phyloP scores from a whole-genome alignment of 2,888 invertebrate genomes.

The Cyaniris semiargus region DNA sequence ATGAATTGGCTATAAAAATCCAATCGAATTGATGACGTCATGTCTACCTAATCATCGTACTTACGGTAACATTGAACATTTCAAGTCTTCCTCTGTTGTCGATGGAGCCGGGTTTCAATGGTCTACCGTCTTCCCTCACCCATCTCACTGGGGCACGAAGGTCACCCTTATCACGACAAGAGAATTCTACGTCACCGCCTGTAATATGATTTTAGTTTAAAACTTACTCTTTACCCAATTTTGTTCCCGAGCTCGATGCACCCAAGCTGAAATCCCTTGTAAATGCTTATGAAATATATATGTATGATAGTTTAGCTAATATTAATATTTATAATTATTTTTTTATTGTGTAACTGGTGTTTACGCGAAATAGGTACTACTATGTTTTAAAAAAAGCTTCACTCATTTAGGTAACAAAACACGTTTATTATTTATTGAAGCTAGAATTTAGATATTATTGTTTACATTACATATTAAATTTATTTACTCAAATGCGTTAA shows the following conservation, averaged over 20 bases:
- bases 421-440: no score
- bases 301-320: not conserved
- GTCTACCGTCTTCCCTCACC: conserved; percentile 85
- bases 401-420: no score
- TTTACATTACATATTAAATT: no score
- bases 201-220: conserved; percentile 35
- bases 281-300: not conserved
- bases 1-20: no score
- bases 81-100: conserved; percentile 90
- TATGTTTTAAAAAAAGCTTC: no score
- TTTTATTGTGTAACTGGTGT: no score
- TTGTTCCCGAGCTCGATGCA: not conserved
- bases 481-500: no score
- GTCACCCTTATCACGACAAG: conserved; percentile 94
- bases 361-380: no score
- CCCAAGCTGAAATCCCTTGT: conserved; percentile 5
- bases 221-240: not conserved
- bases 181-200: conserved; percentile 96
- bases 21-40: no score
- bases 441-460: no score
- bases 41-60: conserved; percentile 36
- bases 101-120: conserved; percentile 87
- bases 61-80: conserved; percentile 88
- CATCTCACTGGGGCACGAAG: conserved; percentile 87
- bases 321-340: no score